Evolutionary conservation across 1,140 invertebrate species (phyloP).

Genomic region (Drosophila varians): DNA sequence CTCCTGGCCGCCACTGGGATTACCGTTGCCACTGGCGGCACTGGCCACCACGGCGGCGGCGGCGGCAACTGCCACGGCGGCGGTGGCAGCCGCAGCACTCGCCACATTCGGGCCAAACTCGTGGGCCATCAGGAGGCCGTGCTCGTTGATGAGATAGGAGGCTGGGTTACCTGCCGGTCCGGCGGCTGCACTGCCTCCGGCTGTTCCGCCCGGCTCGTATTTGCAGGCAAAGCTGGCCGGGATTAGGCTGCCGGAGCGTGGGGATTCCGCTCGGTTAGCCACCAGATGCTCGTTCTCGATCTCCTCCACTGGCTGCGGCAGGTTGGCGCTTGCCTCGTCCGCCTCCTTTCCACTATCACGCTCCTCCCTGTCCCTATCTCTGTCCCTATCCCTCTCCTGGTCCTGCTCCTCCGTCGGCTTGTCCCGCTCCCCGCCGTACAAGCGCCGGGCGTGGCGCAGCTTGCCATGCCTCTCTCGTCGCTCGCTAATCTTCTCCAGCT

Average conservation of each 20-base stretch:
- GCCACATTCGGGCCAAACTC: conserved; percentile 63
- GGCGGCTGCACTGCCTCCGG: background rate
- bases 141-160: conserved; percentile 73
- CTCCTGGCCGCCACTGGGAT: conserved; percentile 14
- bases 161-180: background rate
- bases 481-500: conserved; percentile 53
- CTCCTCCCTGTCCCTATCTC: conserved; percentile 11
- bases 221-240: conserved; percentile 44
- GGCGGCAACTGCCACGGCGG: conserved; percentile 56
- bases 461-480: conserved; percentile 69
- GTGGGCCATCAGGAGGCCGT: conserved; percentile 77
- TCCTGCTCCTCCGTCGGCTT: conserved; percentile 2
- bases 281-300: conserved; percentile 76
- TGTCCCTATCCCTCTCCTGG: background rate
- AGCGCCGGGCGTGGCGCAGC: conserved; percentile 58
- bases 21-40: conserved; percentile 32
- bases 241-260: conserved; percentile 13
- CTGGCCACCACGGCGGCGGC: conserved; percentile 44
- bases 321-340: background rate
- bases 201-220: conserved; percentile 27
- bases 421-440: conserved; percentile 5
- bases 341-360: background rate
- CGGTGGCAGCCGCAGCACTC: conserved; percentile 49
- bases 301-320: conserved; percentile 75
- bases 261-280: conserved; percentile 53